Conservation (phyloP, 1,140 invertebrate genomes). For the Drosophila melanica region DNA sequence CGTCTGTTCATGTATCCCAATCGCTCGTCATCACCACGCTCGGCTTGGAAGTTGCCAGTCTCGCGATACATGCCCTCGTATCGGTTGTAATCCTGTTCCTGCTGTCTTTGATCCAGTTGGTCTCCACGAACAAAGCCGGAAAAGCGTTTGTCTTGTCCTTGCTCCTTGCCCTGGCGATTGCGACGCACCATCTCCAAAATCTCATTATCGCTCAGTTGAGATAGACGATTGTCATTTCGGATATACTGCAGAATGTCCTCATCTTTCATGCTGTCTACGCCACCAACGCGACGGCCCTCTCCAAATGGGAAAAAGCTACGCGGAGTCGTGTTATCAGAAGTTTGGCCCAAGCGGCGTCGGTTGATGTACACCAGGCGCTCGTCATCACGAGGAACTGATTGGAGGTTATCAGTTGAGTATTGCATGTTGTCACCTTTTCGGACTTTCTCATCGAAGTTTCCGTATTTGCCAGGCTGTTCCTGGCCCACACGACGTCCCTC, state of each 20-base stretch:
- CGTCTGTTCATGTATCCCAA: no score
- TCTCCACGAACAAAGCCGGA: slow-evolving; percentile 32
- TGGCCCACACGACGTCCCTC: slow-evolving; percentile 17
- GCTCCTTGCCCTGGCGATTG: slow-evolving; percentile 15
- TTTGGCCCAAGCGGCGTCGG: slow-evolving; percentile 12
- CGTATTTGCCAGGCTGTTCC: background rate
- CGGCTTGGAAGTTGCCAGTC: slow-evolving; percentile 39
- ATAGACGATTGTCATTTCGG: slow-evolving; percentile 45
- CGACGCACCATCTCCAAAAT: slow-evolving; percentile 17
- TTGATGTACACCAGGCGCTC: slow-evolving; percentile 28
- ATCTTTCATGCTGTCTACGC: slow-evolving; percentile 27
- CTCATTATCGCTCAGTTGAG: background rate
- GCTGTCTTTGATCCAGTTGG: slow-evolving; percentile 8
- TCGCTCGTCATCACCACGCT: slow-evolving; percentile 16
- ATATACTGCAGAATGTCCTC: slow-evolving; percentile 54
- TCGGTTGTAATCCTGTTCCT: background rate
- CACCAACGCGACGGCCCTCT: slow-evolving; percentile 44
- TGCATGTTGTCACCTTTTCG: background rate
- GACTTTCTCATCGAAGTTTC: background rate
- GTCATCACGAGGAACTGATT: slow-evolving; percentile 2
- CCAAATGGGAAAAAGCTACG: slow-evolving; percentile 25
- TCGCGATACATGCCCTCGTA: background rate
- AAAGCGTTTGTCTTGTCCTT: slow-evolving; percentile 32
- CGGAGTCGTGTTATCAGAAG: slow-evolving; percentile 4
- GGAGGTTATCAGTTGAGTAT: background rate